These are phyloP conservation scores for Aratinga solstitialis DNA, from an alignment of 2,797 vertebrate genomes.

Conservation along the genomic window DNA sequence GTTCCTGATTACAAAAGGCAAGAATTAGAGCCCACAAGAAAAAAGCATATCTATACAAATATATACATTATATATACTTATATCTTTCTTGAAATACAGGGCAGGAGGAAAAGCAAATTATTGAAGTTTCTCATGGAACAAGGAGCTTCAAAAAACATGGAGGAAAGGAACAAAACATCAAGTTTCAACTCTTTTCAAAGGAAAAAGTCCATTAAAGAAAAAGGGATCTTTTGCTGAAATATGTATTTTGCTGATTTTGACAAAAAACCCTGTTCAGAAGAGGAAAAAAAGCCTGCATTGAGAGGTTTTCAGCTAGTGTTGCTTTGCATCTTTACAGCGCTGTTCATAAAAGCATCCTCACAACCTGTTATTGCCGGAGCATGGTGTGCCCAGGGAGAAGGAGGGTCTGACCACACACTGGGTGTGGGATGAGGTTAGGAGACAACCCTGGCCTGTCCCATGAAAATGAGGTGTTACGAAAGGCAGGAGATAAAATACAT, in stretches of 20 bases:
- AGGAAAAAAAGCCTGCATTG: background rate
- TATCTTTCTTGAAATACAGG: background rate
- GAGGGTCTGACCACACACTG: background rate
- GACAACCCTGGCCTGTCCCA: background rate
- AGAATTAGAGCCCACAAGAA: background rate
- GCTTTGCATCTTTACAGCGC: background rate
- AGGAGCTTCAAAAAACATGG: background rate
- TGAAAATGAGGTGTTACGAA: background rate
- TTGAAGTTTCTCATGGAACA: background rate
- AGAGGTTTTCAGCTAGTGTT: background rate
- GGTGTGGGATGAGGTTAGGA: background rate
- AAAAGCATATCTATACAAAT: background rate
- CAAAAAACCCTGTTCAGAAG: background rate
- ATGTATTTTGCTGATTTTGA: constrained; percentile 6
- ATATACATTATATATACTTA: background rate
- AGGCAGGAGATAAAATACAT: background rate
- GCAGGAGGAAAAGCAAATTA: background rate
- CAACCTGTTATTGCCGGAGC: background rate
- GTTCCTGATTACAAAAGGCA: background rate
- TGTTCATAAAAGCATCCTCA: background rate
- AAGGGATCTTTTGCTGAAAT: background rate
- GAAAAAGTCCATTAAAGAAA: constrained; percentile 36
- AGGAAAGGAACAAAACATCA: background rate
- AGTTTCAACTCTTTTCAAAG: background rate
- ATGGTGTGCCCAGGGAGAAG: background rate